phyloP scores from a whole-genome alignment of 2,113 vertebrate species.

The Ailuropoda melanoleuca region DNA sequence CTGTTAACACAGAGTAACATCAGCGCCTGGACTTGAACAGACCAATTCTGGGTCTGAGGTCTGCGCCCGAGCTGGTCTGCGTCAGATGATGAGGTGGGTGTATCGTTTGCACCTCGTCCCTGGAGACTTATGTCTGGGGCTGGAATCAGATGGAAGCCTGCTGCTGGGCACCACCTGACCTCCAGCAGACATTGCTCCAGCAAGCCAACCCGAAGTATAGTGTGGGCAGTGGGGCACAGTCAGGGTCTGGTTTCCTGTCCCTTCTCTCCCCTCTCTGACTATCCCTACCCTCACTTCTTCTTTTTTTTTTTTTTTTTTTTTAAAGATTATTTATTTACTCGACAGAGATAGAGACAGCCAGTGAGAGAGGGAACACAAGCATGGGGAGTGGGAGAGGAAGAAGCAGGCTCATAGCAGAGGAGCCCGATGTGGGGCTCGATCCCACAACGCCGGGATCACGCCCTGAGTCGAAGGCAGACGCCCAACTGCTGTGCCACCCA shows the following conservation, averaged over 20 bases:
- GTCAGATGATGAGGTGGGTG: neutral
- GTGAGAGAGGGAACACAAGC: too few species aligned
- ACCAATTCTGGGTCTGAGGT: neutral
- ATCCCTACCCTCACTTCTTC: neutral
- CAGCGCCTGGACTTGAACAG: neutral
- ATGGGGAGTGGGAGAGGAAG: too few species aligned
- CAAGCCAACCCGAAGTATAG: neutral
- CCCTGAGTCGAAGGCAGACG: too few species aligned
- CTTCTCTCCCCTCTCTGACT: neutral
- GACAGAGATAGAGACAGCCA: too few species aligned
- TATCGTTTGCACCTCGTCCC: neutral
- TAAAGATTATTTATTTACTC: too few species aligned
- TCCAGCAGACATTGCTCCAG: neutral
- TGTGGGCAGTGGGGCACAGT: neutral
- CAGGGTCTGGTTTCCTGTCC: neutral
- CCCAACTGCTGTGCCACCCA: too few species aligned
- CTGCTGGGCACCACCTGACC: neutral
- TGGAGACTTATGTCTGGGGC: neutral
- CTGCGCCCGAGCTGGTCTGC: neutral
- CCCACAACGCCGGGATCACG: too few species aligned
- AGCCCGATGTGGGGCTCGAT: too few species aligned
- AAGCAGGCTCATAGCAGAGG: too few species aligned
- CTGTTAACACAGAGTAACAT: neutral
- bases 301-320: too few species aligned
- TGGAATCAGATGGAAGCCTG: neutral